A percentile compares a stretch with the other conserved stretches of the same genome.
phyloP scores from a whole-genome alignment of 2,113 vertebrate species.

The Microtus richardsoni region DNA sequence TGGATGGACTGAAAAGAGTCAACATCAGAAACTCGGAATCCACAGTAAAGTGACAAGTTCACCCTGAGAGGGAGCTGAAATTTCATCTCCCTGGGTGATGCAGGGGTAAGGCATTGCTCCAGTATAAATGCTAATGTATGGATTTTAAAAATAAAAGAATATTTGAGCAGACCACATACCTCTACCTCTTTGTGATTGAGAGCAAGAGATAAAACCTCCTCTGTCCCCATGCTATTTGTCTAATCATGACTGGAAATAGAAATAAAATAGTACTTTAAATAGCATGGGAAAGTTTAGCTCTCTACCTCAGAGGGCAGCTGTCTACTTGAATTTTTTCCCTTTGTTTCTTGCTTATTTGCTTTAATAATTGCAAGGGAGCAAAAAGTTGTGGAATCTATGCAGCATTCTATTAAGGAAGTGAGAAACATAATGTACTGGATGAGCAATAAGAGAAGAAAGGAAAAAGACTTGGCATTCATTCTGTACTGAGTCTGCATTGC shows the following conservation, averaged over 20 bases:
- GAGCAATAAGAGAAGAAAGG: neutral
- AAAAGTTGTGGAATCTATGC: neutral
- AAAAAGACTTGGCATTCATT: neutral
- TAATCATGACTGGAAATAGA: neutral
- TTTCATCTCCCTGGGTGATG: neutral
- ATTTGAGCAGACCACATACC: neutral
- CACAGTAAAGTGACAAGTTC: neutral
- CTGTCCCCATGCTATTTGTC: fast-evolving
- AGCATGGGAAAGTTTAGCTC: neutral
- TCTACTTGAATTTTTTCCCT: neutral
- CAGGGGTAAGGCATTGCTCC: too few species aligned
- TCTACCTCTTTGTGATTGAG: neutral
- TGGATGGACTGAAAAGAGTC: neutral
- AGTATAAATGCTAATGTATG: neutral
- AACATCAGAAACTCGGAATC: neutral
- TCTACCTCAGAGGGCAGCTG: neutral
- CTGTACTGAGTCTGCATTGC: neutral
- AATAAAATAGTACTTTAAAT: neutral
- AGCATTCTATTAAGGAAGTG: neutral
- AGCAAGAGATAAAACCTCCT: neutral
- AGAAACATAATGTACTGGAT: neutral
- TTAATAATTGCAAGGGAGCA: neutral
- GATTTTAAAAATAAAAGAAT: neutral
- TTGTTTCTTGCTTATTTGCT: neutral
- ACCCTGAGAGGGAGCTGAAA: neutral